Conservation (phyloP, 2,113 vertebrate species). For the Mystacornis crossleyi region DNA sequence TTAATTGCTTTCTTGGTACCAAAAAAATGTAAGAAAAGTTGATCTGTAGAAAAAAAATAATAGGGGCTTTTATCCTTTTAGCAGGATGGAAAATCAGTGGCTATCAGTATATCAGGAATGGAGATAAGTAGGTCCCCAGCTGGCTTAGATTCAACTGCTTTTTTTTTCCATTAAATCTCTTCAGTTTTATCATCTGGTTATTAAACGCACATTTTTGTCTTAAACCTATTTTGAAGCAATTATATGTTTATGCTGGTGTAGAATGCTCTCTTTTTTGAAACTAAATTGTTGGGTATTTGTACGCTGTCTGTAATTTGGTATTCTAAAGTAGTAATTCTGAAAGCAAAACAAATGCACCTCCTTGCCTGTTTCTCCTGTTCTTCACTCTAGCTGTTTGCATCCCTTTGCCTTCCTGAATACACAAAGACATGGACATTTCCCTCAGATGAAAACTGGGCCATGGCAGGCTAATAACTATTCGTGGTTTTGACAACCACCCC, state of each 20-base stretch:
- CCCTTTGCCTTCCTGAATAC: not conserved
- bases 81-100: not conserved
- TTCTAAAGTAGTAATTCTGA: slow-evolving; percentile 2
- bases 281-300: not conserved
- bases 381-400: not conserved
- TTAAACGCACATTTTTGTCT: slow-evolving; percentile 12
- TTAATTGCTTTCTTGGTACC: not conserved
- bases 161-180: not conserved
- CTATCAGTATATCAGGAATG: not conserved
- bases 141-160: not conserved
- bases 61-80: not conserved
- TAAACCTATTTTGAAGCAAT: slow-evolving; percentile 1
- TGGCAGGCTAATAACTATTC: not conserved
- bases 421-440: not conserved
- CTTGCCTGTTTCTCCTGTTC: not conserved
- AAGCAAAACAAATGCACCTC: not conserved
- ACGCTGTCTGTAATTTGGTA: not conserved
- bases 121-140: not conserved
- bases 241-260: not conserved
- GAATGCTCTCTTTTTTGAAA: not conserved
- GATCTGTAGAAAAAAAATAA: not conserved
- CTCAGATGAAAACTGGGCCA: not conserved
- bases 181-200: not conserved
- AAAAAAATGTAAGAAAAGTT: not conserved
- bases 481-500: not conserved